Conservation (phyloP, 2,888 invertebrate genomes). For the Cantharis flavilabris region DNA sequence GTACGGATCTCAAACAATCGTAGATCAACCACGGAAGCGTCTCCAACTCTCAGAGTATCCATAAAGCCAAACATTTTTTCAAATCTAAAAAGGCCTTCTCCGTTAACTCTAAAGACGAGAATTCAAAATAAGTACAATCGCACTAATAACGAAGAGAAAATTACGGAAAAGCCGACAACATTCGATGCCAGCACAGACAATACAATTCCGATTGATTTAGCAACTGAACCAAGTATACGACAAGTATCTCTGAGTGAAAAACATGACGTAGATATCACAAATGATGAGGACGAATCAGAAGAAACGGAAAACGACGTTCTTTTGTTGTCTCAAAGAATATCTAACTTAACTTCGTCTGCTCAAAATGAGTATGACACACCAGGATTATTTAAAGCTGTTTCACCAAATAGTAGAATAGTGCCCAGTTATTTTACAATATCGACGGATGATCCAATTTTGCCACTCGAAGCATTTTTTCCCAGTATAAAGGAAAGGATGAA, state of each 20-base stretch:
- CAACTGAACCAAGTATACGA: conserved; percentile 10
- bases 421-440: conserved; percentile 74
- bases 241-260: conserved; percentile 11
- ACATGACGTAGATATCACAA: conserved; percentile 22
- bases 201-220: conserved; percentile 30
- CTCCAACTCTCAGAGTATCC: conserved; percentile 45
- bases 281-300: conserved; percentile 54
- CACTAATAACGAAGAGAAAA: conserved; percentile 33
- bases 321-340: conserved; percentile 69
- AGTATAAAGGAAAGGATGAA: conserved; percentile 59
- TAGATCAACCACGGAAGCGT: conserved; percentile 44
- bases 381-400: conserved; percentile 71
- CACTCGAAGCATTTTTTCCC: conserved; percentile 81
- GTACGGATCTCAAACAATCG: conserved; percentile 47
- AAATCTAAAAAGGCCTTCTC: conserved; percentile 45
- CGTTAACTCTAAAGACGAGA: conserved; percentile 43
- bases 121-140: conserved; percentile 44
- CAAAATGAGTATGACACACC: conserved; percentile 74
- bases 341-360: conserved; percentile 73
- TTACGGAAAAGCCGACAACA: conserved; percentile 51
- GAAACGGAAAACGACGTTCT: conserved; percentile 53
- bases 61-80: conserved; percentile 52
- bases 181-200: conserved; percentile 51
- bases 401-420: conserved; percentile 65
- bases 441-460: conserved; percentile 78